A percentile compares a stretch with the other conserved stretches of the same genome.
These are phyloP conservation scores for Zaprionus camerounensis DNA, from an alignment of 1,140 invertebrate genomes.

Conservation along the genomic window DNA sequence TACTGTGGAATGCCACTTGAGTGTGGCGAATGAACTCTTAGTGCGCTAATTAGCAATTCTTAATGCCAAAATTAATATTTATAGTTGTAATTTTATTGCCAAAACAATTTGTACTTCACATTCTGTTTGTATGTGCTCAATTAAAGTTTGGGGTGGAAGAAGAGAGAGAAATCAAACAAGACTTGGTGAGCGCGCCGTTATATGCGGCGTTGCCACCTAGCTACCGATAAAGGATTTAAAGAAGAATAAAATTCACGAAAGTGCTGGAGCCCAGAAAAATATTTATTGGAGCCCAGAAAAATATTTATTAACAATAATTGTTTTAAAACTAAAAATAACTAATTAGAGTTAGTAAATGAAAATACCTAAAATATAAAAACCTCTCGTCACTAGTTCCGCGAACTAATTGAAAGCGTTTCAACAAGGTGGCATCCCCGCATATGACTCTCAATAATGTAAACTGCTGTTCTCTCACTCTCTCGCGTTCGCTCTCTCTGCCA, in stretches of 20 bases:
- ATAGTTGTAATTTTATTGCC: constrained; percentile 29
- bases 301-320: background rate
- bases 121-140: constrained; percentile 15
- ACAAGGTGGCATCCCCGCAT: constrained; percentile 36
- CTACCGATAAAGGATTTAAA: background rate
- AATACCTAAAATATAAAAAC: too few species aligned
- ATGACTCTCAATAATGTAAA: constrained; percentile 35
- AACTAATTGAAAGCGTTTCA: background rate
- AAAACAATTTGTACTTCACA: constrained; percentile 56
- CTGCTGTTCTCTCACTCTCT: constrained; percentile 39
- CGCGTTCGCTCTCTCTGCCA: constrained; percentile 28
- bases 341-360: too few species aligned
- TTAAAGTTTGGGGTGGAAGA: background rate
- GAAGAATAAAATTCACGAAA: too few species aligned
- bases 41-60: constrained; percentile 46
- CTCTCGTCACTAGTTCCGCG: background rate
- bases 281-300: background rate
- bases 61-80: constrained; percentile 57
- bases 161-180: constrained; percentile 20
- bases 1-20: constrained; percentile 13
- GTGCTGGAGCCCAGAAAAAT: too few species aligned
- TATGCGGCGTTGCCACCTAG: constrained; percentile 27
- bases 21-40: constrained; percentile 14
- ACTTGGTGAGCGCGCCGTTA: constrained; percentile 27
- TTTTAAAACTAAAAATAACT: background rate